Evolutionary conservation across 2,888 invertebrate species (phyloP), one percentile per base, ranked within the genome.

Genomic region (Strigamia crassipes): DNA sequence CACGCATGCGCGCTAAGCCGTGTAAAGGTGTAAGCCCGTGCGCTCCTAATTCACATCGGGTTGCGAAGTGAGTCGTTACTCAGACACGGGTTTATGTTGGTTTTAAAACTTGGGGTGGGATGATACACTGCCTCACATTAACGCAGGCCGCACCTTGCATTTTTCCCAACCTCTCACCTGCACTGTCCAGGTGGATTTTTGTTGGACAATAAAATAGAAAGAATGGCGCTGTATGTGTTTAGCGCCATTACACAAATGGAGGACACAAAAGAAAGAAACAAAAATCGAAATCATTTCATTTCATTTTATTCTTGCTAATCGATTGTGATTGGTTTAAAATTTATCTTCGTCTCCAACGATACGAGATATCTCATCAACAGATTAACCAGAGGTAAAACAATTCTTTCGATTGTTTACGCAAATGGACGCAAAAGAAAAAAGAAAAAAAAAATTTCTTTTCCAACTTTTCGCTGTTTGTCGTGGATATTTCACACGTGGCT

Each of bases 51-150:
- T 61, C 61, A 61, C 18, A 6, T 23, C 4, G 51, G 51, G 51
- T 51, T 51, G 23, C 27, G 27, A 51, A 66, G 27, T 66, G 66
- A 66, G 27, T 27, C 66, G 66, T 51, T 51, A 66, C 66, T 66
- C 66, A 66, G 27, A 31, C 27, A 13, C 51, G 66, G 23, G 66
- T 8, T 66, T 66, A 66, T 66, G 66, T 66, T 66, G 66, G 66
- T 66, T 66, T 27, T 66, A 66, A 61, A 27, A 66, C 12, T 23
- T 27, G 27, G 66, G 66, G 66, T 66, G 66, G 66, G 66, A 66
- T 66, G 66, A 66, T 66, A 31, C 66, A 66, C 66, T 66, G 66
- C 66, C 66, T 66, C 66, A 27, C 66, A 66, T 27, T 66, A 66
- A 66, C 12, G 6, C 27, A 10, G 66, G 66, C 66, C 66, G 66